Base-by-base conservation (phyloP, 2,797 vertebrate genomes). In the Cossypha polioptera region DNA sequence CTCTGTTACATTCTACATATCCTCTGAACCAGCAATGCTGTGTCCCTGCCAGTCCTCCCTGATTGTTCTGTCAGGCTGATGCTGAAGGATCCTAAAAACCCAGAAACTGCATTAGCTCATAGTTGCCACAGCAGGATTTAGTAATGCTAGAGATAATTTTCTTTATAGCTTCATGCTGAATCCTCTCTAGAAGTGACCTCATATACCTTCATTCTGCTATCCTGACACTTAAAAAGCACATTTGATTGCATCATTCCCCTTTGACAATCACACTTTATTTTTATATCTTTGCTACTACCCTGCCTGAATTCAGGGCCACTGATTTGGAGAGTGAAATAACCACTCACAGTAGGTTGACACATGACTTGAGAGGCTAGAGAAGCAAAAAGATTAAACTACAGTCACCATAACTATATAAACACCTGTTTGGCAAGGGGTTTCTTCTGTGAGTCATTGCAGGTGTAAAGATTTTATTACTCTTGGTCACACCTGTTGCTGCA, bases 401-500 rank as follows among this genome's bases (percentile, higher is more conserved):
- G 79, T 54, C 93, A 77, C 79, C 36, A 45, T 88, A 95, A 86
- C 91, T 87, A 47, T 51, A 79, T 84, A 92, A 88, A 95, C 95
- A 97, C 91, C 95, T 96, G 95, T 77, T 95, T 96, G 94, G 95
- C 94, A 95, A 89, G 74, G 43, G 40, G 21, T 74, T 88, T 92
- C 83, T 51, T 51, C 85, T 90, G 48, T 95, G 93, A 94, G 77
- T 94, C 91, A 95, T 71, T 81, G 94, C 95, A 96, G 94, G 94
- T 97, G 92, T 96, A 91, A 91, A 94, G 88, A 91, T 94, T 96
- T 96, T 97, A 94, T 92, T 95, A 90, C 74, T 91, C 87, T 54
- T 68, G 79, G 81, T 88, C 89, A 91, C 93, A 95, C 93, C 96
- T 95, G 94, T 67, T 94, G 59, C 67, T 66, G 61, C 21, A 8